phyloP scores from a whole-genome alignment of 2,888 invertebrate species.

The Parnassius glacialis region DNA sequence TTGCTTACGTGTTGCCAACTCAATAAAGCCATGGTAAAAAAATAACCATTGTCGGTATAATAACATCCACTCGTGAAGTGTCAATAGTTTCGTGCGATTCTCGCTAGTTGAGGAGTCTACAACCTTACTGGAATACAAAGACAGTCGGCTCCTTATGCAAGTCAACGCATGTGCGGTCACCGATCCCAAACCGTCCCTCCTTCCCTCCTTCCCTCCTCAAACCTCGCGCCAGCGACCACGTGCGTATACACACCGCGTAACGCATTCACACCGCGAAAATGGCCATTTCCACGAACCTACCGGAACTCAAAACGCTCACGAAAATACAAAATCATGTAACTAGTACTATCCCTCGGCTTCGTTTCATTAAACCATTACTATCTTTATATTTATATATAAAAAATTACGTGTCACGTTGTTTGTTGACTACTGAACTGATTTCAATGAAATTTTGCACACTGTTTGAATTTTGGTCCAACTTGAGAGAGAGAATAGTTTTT shows the following conservation, averaged over 20 bases:
- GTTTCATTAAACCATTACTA: background rate
- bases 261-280: conserved; percentile 68
- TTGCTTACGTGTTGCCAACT: background rate
- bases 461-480: no score
- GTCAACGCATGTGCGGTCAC: conserved; percentile 69
- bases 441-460: no score
- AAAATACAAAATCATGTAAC: conserved; percentile 37
- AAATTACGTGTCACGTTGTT: no score
- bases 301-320: conserved; percentile 55
- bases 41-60: conserved; percentile 56
- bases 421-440: no score
- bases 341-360: conserved; percentile 8
- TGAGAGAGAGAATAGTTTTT: no score
- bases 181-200: conserved; percentile 52
- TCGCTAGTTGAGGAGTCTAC: conserved; percentile 63
- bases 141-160: conserved; percentile 56
- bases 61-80: conserved; percentile 58
- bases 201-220: conserved; percentile 29
- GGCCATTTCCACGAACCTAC: conserved; percentile 70
- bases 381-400: no score
- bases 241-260: conserved; percentile 53
- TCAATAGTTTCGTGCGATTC: conserved; percentile 72
- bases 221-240: conserved; percentile 32
- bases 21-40: conserved; percentile 36
- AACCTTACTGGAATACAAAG: conserved; percentile 71